Base-by-base conservation (phyloP, 1,140 invertebrate genomes). In the Drosophila tsacasi region DNA sequence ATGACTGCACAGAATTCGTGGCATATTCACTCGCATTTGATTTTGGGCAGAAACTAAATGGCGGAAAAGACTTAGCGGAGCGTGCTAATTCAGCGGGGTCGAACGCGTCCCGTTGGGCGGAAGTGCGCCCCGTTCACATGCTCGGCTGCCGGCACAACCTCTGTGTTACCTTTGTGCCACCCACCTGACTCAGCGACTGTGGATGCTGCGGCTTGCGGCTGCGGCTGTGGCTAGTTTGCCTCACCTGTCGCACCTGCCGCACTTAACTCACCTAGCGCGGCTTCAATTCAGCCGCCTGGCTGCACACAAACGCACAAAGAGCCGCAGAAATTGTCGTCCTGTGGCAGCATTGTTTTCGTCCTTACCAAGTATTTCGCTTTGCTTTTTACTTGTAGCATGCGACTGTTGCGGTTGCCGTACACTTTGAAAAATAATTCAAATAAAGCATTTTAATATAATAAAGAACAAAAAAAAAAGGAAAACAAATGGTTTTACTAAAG, bases 1-100 rank as follows among this genome's bases (percentile, higher is more conserved):
- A 61, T 62, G 55, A 69, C 35, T 78, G 64, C 59, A 62, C 76
- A 71, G 37, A 37, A 68, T 49, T 17, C 15, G 19, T 17, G 47
- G 27, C 68, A 68, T 64, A 49, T 76, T 46, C 37, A 76, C 65
- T 64, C 62, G 68, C 72, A 87, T 83, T 89, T 82, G 81, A 82
- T 85, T 84, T 68, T 85, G 47, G 72, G 50, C 67, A 63, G 66
- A 76, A 81, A 74, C 65, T 83, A 79, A 89, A 77, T 68, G 40
- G 69, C 63, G 62, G 71, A 62, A 74, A 64, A 35, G 49, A 25
- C 39, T 35, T 81, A 85, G 63, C 81, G 54, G 72, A 82, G 85
- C 85, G 82, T 82, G 61, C 66, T 74, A 69, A 90, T 90, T 76
- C 59, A 66, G 68, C 73, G 71, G 74, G 59, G 61, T 71, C 65